A percentile compares a stretch with the other conserved stretches of the same genome.
Conservation (phyloP, 2,797 vertebrate genomes). For the Tapera naevia region DNA sequence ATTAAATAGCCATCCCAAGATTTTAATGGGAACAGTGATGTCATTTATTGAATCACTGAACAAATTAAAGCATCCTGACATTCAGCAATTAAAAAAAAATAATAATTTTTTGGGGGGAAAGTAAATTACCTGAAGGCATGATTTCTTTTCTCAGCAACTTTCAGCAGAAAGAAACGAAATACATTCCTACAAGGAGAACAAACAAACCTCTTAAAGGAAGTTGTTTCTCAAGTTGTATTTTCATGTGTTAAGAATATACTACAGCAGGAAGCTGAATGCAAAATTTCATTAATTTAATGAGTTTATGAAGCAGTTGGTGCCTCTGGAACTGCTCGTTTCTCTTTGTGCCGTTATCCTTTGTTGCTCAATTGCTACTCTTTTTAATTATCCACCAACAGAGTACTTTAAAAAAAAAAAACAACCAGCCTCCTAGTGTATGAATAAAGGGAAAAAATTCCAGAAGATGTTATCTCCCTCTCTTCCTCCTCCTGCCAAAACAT, state of each 20-base stretch:
- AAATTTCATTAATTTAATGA: neutral
- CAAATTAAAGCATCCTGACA: neutral
- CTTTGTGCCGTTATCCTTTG: neutral
- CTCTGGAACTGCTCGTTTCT: neutral
- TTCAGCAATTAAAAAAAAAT: slow-evolving; percentile 1
- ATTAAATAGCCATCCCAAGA: neutral
- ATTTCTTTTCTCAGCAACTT: slow-evolving; percentile 32
- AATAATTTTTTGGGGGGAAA: fast-evolving
- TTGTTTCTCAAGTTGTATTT: neutral
- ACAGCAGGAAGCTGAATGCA: neutral
- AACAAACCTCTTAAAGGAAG: neutral
- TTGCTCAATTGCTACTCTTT: neutral
- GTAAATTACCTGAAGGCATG: neutral
- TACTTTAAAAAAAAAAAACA: neutral
- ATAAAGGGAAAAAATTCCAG: slow-evolving; percentile 49
- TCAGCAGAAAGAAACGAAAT: neutral
- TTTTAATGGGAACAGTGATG: neutral
- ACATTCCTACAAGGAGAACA: neutral
- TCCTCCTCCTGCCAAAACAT: neutral
- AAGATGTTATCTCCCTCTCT: neutral
- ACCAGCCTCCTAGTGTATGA: neutral
- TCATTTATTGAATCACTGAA: neutral
- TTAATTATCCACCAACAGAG: neutral
- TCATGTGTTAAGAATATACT: neutral
- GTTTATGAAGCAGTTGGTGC: neutral